Evolutionary conservation across 1,140 invertebrate genomes (phyloP).

Genomic region (Octopus bimaculoides): DNA sequence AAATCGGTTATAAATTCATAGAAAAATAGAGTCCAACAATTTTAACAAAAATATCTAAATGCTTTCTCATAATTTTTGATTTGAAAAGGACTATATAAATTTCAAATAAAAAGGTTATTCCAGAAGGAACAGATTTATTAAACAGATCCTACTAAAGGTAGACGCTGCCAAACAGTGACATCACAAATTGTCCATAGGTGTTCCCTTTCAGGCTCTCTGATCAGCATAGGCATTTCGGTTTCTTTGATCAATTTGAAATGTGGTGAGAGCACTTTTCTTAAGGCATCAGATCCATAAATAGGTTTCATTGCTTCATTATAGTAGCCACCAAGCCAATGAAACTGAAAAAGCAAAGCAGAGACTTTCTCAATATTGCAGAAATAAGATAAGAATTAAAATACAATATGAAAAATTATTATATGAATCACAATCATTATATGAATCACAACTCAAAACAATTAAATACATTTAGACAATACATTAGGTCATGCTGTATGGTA

Average conservation of each 20-base stretch:
- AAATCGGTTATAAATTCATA: conserved; percentile 18
- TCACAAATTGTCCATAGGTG: conserved; percentile 56
- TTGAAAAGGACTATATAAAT: too few relatives aligned
- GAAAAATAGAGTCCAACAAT: background rate
- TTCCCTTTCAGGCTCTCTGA: conserved; percentile 54
- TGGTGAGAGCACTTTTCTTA: conserved; percentile 43
- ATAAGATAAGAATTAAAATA: background rate
- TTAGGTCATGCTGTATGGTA: too few relatives aligned
- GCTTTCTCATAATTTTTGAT: too few relatives aligned
- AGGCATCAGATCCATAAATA: conserved; percentile 46
- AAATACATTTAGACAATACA: too few relatives aligned
- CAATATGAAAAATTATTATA: too few relatives aligned
- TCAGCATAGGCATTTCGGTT: conserved; percentile 54
- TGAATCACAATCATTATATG: too few relatives aligned
- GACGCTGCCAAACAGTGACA: conserved; percentile 52
- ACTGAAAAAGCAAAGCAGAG: conserved; percentile 36
- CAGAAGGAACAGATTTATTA: background rate
- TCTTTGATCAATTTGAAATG: conserved; percentile 50
- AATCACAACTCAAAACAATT: too few relatives aligned
- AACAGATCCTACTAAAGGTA: background rate
- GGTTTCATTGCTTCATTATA: conserved; percentile 35
- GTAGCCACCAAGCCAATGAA: conserved; percentile 54
- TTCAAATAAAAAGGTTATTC: too few relatives aligned
- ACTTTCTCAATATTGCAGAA: background rate
- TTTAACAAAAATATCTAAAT: background rate